Evolutionary conservation across 2,888 invertebrate species (phyloP).

Genomic region (Athalia circularis): DNA sequence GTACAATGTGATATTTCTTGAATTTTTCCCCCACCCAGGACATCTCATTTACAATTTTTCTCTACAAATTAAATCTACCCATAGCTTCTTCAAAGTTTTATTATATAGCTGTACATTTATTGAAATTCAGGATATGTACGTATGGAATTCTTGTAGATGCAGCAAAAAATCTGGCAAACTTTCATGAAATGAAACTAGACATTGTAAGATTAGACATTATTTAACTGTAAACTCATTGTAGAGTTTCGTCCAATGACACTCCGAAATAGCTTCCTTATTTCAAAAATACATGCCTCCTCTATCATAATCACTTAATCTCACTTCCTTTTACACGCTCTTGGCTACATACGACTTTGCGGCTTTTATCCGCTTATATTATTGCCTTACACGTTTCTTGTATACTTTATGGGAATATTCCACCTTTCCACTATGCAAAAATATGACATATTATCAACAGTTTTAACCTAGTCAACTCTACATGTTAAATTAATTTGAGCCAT

Average conservation of each 20-base stretch:
- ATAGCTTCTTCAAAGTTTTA: not conserved
- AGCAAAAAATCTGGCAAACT: not conserved
- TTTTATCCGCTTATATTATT: conserved; percentile 29
- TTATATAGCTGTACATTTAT: too few relatives aligned
- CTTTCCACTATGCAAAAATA: conserved; percentile 1
- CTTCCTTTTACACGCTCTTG: conserved; percentile 8
- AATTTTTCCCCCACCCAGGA: not conserved
- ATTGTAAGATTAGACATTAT: not conserved
- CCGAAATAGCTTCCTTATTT: conserved; percentile 35
- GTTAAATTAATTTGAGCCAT: conserved; percentile 4
- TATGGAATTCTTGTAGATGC: conserved; percentile 9
- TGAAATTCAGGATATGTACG: not conserved
- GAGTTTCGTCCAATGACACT: conserved; percentile 8
- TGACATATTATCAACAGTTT: not conserved
- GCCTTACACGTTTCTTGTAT: conserved; percentile 27
- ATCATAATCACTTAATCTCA: conserved; percentile 9
- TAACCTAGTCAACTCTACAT: not conserved
- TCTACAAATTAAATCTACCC: not conserved
- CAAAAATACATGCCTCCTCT: conserved; percentile 22
- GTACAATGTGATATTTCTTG: not conserved
- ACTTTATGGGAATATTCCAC: conserved; percentile 10
- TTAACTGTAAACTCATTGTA: not conserved
- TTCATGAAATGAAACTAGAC: conserved; percentile 31
- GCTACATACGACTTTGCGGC: not conserved
- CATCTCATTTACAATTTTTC: not conserved